phyloP scores from a whole-genome alignment of 2,113 vertebrate genomes.

The Hemiscyllium ocellatum region DNA sequence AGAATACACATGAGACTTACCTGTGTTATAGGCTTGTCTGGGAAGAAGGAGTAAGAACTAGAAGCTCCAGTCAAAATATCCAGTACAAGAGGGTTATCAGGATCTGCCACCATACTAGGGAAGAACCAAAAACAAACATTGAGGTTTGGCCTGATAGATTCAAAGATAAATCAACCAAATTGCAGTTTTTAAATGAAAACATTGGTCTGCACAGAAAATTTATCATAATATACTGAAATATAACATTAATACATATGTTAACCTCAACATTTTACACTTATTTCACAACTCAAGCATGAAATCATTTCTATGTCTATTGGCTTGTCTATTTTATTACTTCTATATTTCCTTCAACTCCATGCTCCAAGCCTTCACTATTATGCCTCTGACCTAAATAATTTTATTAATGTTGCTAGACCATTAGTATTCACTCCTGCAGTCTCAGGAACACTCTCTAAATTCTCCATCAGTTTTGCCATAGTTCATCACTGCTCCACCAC shows the following conservation, averaged over 20 bases:
- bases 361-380: neutral
- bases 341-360: neutral
- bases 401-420: neutral
- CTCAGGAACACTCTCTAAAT: neutral
- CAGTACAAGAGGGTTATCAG: conserved; percentile 88
- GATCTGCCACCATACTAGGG: conserved; percentile 90
- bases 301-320: neutral
- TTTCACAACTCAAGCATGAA: neutral
- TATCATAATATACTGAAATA: neutral
- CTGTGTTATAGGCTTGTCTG: conserved; percentile 89
- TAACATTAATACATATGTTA: neutral
- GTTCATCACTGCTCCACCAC: neutral
- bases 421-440: neutral
- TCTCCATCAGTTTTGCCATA: neutral
- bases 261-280: neutral
- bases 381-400: neutral
- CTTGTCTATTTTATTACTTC: neutral
- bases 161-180: neutral
- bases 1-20: conserved; percentile 48
- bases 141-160: too few species aligned
- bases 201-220: neutral
- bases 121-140: neutral
- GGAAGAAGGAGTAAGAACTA: conserved; percentile 90
- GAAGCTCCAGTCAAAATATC: conserved; percentile 97
- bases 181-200: neutral